Evolutionary conservation across 2,113 vertebrate species (phyloP), one percentile per base, ranked within the genome.

Genomic region (Centrocercus urophasianus): DNA sequence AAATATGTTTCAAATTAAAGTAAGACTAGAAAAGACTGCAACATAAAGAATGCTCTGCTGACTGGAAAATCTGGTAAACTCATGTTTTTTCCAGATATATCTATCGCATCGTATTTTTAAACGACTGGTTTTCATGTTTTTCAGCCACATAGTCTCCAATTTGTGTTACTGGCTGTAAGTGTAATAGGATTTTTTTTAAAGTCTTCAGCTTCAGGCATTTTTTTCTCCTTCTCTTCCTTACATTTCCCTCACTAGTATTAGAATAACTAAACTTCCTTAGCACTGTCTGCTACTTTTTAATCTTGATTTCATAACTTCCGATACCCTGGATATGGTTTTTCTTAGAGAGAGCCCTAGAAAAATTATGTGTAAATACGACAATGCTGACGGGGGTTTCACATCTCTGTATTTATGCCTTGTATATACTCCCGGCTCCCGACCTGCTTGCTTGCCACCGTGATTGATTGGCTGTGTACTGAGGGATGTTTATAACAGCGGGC

Each of bases 1-100:
- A 88, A 95, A 76, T 78, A 56, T 65, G 56, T 95, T 96, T 92
- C 56, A 88, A 92, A 94, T 86, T 89, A 93, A 65, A 86, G 7
- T 19, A 84, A 64, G 45, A 43, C 69, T 95, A 86, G 34, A 93
- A 93, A 69, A 74, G 27, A 56, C 34, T 82, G 40, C 75, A 86
- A 76, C 11, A 36, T 42, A 83, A 83, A 69, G 69, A 72, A 43
- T n/a, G 48, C 13, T 84, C 69, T 50, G 19, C 59, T 73, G 77
- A 80, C 66, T 79, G 72, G 28, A 75, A 89, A 92, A 92, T 89
- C 78, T 82, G 93, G 63, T 82, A 82, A 91, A 92, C 24, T 76
- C 72, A 93, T 74, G 50, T 38, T 48, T 84, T 90, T 89, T 63
- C 66, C 50, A 86, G 59, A 13, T 83, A 61, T 16, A 66, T 81